A percentile compares a stretch with the other conserved stretches of the same genome.
phyloP scores from a whole-genome alignment of 2,113 vertebrate genomes.

The Catharus fuscescens region DNA sequence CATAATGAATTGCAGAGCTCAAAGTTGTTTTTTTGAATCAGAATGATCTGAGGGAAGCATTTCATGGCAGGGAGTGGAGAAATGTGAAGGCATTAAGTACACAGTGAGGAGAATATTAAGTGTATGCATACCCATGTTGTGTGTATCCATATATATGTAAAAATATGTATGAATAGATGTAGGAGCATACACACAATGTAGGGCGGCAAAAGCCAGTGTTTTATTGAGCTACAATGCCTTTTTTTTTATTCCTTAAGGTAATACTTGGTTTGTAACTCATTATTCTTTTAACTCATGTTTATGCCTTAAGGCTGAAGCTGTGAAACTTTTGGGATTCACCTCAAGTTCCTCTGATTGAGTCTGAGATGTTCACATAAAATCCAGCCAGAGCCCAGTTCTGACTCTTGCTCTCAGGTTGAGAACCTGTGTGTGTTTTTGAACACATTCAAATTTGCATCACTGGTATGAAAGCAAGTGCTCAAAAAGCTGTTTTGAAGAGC shows the following conservation, averaged over 20 bases:
- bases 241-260: not conserved
- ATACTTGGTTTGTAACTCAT: not conserved
- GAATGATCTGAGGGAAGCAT: not conserved
- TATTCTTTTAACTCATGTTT: not conserved
- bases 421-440: not conserved
- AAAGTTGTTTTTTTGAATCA: not conserved
- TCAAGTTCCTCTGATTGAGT: not conserved
- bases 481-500: not conserved
- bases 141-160: fast-evolving
- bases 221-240: not conserved
- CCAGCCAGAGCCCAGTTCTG: not conserved
- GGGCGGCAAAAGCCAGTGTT: not conserved
- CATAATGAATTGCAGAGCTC: not conserved
- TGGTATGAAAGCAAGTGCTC: not conserved
- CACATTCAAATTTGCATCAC: fast-evolving
- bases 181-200: fast-evolving
- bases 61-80: not conserved
- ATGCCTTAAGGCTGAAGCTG: fast-evolving
- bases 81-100: not conserved
- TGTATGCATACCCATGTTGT: fast-evolving
- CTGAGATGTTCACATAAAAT: not conserved
- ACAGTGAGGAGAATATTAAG: no score
- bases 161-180: fast-evolving
- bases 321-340: not conserved
- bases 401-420: not conserved